These are phyloP conservation scores for Rhynchophorus ferrugineus DNA, from an alignment of 1,140 invertebrate species.

Conservation along the genomic window DNA sequence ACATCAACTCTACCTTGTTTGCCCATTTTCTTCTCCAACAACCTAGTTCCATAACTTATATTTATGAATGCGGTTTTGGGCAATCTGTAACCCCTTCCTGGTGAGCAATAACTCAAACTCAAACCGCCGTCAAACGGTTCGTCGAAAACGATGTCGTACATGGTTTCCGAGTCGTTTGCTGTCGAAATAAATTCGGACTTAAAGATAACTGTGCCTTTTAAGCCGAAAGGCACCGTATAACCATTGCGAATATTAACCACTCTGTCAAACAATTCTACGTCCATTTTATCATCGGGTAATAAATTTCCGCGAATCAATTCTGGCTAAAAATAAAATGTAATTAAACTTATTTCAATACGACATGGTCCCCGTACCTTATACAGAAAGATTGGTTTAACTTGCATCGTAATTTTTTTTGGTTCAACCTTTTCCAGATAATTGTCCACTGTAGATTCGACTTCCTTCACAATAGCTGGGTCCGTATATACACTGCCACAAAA, in stretches of 20 bases:
- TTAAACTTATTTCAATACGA: background rate
- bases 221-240: slow-evolving; percentile 71
- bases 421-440: slow-evolving; percentile 34
- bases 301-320: slow-evolving; percentile 46
- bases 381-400: slow-evolving; percentile 72
- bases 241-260: slow-evolving; percentile 68
- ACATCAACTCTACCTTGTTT: slow-evolving; percentile 34
- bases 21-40: slow-evolving; percentile 40
- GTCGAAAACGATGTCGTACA: slow-evolving; percentile 74
- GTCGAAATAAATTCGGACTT: slow-evolving; percentile 49
- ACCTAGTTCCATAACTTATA: slow-evolving; percentile 46
- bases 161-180: slow-evolving; percentile 42
- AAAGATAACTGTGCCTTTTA: slow-evolving; percentile 74
- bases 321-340: slow-evolving; percentile 38
- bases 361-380: slow-evolving; percentile 49
- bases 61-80: slow-evolving; percentile 53
- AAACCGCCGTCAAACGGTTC: slow-evolving; percentile 62
- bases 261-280: slow-evolving; percentile 70
- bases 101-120: slow-evolving; percentile 46
- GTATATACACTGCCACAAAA: slow-evolving; percentile 60
- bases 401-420: slow-evolving; percentile 56
- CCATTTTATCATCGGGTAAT: slow-evolving; percentile 57
- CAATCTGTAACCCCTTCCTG: slow-evolving; percentile 48
- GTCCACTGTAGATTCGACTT: slow-evolving; percentile 53
- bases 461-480: slow-evolving; percentile 59